Base-by-base conservation (phyloP, 2,797 vertebrate species). In the Lycodopsis pacificus region DNA sequence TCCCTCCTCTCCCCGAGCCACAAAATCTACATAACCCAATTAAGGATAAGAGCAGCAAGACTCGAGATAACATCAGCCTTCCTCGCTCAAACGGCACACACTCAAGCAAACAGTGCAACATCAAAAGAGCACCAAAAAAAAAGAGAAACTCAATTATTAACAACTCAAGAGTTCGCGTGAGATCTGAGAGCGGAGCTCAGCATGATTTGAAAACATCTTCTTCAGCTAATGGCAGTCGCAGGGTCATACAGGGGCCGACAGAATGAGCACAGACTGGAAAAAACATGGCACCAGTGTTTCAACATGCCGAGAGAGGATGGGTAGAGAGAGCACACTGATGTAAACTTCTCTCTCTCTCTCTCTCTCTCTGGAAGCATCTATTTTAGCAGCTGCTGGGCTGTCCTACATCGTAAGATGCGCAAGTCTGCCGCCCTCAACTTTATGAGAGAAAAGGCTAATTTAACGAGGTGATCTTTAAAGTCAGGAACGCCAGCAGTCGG, bases 1-100 rank as follows among this genome's bases (percentile, higher is more conserved):
- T 17, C 30, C 57, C 42, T 69, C 71, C 56, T 62, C 75, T 77
- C 79, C 56, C 49, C 27, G 1, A 15, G 56, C 17, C 36, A 32
- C 48, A 25, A 59, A 77, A 77, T 87, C 68, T 57, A 68, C 87
- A 76, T 70, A 74, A 86, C 76, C 84, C 74, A 90, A 89, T 87
- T 88, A 85, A 69, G 65, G 70, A 82, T 83, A 53, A 86, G 77
- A 90, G 85, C 65, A 66, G 78, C 20, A 36, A 67, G 62, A 80
- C 65, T 79, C 34, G 42, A 79, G 87, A 91, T 84, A 86, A 82
- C 74, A 83, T 84, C 85, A 83, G 74, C 34, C 27, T 58, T 67
- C 61, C 63, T 64, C 64, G 64, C 69, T 70, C 64, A 42, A 72
- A 80, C 77, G 72, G 63, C 84, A 78, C 49, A 76, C 58, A 54